Conservation (phyloP, 2,797 vertebrate species). For the Gobio occitaniae region DNA sequence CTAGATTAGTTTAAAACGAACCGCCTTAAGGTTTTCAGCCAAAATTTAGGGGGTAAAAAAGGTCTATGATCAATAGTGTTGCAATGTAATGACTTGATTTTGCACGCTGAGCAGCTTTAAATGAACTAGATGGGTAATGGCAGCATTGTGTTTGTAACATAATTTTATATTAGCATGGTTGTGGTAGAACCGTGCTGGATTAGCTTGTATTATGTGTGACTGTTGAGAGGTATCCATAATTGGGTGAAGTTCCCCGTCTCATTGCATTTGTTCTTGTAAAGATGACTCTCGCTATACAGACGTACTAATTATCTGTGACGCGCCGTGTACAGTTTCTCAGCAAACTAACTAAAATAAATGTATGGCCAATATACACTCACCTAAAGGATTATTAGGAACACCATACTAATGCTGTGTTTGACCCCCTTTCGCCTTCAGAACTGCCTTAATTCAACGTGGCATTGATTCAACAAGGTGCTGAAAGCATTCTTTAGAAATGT, state of each 20-base stretch:
- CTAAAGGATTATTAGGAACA: too few relatives aligned
- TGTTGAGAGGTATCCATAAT: neutral
- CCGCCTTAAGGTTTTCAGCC: neutral
- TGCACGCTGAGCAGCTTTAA: neutral
- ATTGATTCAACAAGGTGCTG: too few relatives aligned
- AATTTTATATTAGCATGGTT: constrained; percentile 6
- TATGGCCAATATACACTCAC: too few relatives aligned
- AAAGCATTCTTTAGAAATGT: too few relatives aligned
- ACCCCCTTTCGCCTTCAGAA: too few relatives aligned
- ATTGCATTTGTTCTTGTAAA: constrained; percentile 18
- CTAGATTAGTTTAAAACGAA: neutral
- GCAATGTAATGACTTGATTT: neutral
- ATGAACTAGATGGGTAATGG: neutral
- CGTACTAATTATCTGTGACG: constrained; percentile 39
- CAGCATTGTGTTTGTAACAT: constrained; percentile 18
- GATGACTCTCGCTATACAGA: constrained; percentile 16
- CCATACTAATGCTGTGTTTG: too few relatives aligned
- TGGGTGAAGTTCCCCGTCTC: constrained; percentile 11
- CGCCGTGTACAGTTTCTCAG: neutral
- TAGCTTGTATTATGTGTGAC: constrained; percentile 4
- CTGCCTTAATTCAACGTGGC: too few relatives aligned
- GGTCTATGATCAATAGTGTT: neutral
- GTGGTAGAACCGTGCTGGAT: constrained; percentile 3
- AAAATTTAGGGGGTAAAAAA: neutral
- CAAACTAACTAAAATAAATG: neutral